Conservation (phyloP, 2,113 vertebrate species). For the Tragelaphus buxtoni region DNA sequence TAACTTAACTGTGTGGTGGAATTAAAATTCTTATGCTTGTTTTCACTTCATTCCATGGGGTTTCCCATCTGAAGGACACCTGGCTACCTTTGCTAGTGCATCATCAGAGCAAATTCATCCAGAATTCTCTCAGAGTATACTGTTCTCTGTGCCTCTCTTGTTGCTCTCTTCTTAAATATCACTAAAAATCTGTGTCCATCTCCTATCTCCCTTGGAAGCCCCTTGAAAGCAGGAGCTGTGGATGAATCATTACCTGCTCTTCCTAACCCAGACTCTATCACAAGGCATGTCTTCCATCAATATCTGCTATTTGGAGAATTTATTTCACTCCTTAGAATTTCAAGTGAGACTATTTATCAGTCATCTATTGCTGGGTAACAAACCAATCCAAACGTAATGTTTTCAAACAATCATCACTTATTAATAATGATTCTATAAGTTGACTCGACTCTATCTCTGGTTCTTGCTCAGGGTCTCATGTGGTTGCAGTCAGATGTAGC, state of each 20-base stretch:
- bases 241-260: background rate
- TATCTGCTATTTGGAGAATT: background rate
- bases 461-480: background rate
- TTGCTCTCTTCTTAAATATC: background rate
- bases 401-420: background rate
- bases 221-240: background rate
- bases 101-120: background rate
- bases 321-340: background rate
- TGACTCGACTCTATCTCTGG: background rate
- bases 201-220: background rate
- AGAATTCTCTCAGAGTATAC: background rate
- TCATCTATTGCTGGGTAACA: background rate
- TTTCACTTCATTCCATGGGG: background rate
- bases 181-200: background rate
- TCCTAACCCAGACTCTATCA: background rate
- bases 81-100: background rate
- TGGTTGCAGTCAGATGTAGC: background rate
- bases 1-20: background rate
- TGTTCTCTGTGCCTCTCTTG: background rate
- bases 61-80: background rate
- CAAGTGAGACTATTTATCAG: background rate
- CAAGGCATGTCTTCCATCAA: background rate
- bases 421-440: background rate
- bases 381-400: background rate
- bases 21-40: background rate